Evolutionary conservation across 2,113 vertebrate species (phyloP), one percentile per base, ranked within the genome.

Genomic region (Bombycilla garrulus): DNA sequence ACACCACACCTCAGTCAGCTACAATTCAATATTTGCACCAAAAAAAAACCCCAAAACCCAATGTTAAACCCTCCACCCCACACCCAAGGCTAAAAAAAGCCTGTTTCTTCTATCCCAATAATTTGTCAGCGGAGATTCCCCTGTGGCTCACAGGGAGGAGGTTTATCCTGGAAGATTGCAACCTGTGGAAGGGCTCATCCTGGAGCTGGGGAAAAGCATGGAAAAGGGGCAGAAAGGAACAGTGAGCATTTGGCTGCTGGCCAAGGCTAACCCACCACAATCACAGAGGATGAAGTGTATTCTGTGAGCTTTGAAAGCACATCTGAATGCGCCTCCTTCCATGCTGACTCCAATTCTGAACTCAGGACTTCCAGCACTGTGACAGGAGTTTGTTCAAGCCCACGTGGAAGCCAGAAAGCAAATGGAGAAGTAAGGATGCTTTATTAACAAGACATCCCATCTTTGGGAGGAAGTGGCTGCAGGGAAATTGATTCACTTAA

Each of bases 141-240:
- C 58, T 35, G 40, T 4, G 13, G 69, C 16, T 69, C 26, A 6
- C 1, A 16, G 9, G 33, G 12, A 56, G 14, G 18, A 64, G 11
- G 29, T 44, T 77, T 61, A 47, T 76, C 57, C 31, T 24, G 20
- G 23, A 81, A 42, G 31, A 31, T 8, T 54, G 47, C n/a, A 83
- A 36, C 29, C 65, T 7, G 2, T 11, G 29, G 21, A 69, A 64
- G 14, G 7, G 19, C 15, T 28, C 26, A 25, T 0, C 2, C 2
- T 62, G 44, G 40, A 77, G 47, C 19, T 71, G 40, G 11, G 11
- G 33, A 79, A 50, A 33, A 80, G 23, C 5, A 48, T 5, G 14
- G 78, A 35, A 24, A 81, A 51, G 60, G 8, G 1, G 33, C 28
- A 80, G 29, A 67, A 28, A 84, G 18, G 13, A 77, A 11, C 25